phyloP scores from a whole-genome alignment of 2,113 vertebrate genomes.

The Cyrtonyx montezumae region DNA sequence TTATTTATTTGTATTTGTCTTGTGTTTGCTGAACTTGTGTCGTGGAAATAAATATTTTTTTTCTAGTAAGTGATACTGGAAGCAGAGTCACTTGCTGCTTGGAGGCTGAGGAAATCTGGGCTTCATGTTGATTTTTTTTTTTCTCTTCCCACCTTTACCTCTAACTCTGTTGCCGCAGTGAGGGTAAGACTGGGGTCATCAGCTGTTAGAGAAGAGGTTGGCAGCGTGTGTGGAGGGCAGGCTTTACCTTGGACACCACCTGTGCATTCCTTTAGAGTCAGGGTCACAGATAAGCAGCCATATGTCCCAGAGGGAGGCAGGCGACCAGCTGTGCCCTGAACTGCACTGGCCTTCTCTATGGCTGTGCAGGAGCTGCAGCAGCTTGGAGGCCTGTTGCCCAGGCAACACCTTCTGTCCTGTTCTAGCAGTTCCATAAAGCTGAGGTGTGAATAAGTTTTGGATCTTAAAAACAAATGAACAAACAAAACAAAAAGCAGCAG shows the following conservation, averaged over 20 bases:
- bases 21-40: not conserved
- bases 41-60: slow-evolving; percentile 67
- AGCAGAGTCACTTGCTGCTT: not conserved
- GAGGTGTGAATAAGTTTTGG: not conserved
- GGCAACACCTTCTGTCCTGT: not conserved
- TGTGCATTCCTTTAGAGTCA: not conserved
- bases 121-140: not conserved
- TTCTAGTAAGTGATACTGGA: slow-evolving; percentile 36
- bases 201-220: not conserved
- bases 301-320: not conserved
- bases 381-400: not conserved
- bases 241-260: not conserved
- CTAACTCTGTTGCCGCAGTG: not conserved
- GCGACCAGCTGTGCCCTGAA: not conserved
- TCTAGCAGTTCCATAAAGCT: not conserved
- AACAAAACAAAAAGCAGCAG: not conserved
- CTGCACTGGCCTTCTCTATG: not conserved
- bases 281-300: not conserved
- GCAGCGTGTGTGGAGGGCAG: not conserved
- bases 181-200: not conserved
- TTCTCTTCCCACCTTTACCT: not conserved
- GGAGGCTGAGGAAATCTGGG: not conserved
- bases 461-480: too few species aligned
- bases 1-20: slow-evolving; percentile 48
- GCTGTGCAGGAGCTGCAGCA: not conserved